phyloP scores from a whole-genome alignment of 2,797 vertebrate genomes.

The Typhlichthys subterraneus region DNA sequence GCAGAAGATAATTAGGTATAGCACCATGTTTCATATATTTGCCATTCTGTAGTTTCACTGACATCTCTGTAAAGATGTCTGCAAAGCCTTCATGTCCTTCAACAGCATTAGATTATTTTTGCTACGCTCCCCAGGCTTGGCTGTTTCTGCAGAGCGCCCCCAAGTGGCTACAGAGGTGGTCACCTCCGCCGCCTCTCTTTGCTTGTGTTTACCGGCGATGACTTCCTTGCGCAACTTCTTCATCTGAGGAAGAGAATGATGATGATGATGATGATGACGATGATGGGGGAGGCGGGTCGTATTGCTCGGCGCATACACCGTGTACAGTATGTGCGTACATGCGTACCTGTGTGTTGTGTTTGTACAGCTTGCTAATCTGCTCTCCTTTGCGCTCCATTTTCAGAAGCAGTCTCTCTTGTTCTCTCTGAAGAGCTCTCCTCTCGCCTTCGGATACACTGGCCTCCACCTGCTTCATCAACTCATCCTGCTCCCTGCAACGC shows the following conservation, averaged over 20 bases:
- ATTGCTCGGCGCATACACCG: neutral
- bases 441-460: constrained; percentile 74
- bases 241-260: constrained; percentile 67
- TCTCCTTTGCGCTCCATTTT: constrained; percentile 95
- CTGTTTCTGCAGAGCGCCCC: constrained; percentile 62
- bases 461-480: constrained; percentile 83
- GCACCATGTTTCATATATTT: constrained; percentile 5
- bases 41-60: constrained; percentile 20
- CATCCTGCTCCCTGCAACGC: constrained; percentile 85
- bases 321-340: neutral
- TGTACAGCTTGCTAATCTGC: constrained; percentile 90
- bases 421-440: constrained; percentile 82
- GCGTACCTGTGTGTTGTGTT: constrained; percentile 84
- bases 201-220: constrained; percentile 53
- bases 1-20: neutral
- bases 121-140: constrained; percentile 85
- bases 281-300: neutral
- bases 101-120: constrained; percentile 86
- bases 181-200: constrained; percentile 40
- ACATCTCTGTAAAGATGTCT: constrained; percentile 84
- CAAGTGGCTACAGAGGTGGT: constrained; percentile 67
- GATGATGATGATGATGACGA: neutral
- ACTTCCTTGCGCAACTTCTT: constrained; percentile 81
- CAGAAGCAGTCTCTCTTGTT: constrained; percentile 84
- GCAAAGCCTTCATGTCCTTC: constrained; percentile 91